A percentile compares a stretch with the other conserved stretches of the same genome.
Conservation (phyloP, 2,888 invertebrate species). For the Xanthorhoe spadicearia region DNA sequence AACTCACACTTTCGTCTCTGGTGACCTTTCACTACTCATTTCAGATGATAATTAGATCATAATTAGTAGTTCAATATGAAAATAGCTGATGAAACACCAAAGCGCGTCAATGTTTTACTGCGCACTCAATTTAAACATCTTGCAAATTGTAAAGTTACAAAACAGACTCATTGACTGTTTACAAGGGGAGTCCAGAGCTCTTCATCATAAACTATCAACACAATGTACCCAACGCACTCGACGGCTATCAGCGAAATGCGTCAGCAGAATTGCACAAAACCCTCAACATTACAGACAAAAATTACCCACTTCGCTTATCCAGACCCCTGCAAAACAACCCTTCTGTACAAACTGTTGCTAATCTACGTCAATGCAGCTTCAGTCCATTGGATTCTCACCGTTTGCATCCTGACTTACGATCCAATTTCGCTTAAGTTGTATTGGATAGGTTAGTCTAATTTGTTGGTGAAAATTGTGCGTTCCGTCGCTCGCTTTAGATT, state of each 20-base stretch:
- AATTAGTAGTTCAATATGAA: too few relatives aligned
- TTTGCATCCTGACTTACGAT: constrained; percentile 6
- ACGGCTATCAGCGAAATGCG: constrained; percentile 75
- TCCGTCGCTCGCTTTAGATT: constrained; percentile 10
- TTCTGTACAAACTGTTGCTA: constrained; percentile 24
- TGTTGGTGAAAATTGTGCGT: constrained; percentile 9
- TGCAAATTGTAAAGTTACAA: constrained; percentile 25
- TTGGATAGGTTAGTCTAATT: neutral
- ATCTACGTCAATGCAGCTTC: constrained; percentile 1
- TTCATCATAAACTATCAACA: constrained; percentile 78
- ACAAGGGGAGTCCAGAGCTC: constrained; percentile 54
- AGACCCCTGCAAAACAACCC: constrained; percentile 49
- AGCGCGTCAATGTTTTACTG: neutral
- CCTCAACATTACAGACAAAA: constrained; percentile 70
- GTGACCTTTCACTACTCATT: too few relatives aligned
- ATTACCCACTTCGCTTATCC: constrained; percentile 52
- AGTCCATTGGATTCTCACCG: constrained; percentile 11
- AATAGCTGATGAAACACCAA: too few relatives aligned
- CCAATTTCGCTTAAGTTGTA: constrained; percentile 8
- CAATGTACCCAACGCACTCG: constrained; percentile 67
- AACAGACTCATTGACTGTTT: constrained; percentile 46
- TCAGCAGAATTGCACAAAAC: constrained; percentile 78
- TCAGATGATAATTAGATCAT: too few relatives aligned
- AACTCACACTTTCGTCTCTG: too few relatives aligned
- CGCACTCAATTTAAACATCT: neutral